Conservation (phyloP, 2,113 vertebrate species). For the Brachyhypopomus gauderio region DNA sequence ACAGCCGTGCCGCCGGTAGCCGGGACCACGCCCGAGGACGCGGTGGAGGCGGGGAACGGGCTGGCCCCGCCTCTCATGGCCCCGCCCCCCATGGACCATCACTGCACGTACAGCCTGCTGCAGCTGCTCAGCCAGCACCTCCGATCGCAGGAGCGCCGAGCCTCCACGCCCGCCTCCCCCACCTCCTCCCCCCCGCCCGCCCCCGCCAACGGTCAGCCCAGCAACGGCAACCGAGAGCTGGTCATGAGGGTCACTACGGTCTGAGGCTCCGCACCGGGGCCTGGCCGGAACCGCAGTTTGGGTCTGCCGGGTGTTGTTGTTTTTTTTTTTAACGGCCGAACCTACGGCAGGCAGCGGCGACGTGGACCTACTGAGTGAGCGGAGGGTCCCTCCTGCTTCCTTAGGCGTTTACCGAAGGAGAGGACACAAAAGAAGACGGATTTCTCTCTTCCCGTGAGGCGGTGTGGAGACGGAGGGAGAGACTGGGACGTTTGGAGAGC, state of each 20-base stretch:
- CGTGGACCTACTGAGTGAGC: not conserved
- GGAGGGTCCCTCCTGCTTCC: not conserved
- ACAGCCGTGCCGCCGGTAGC: constrained; percentile 1
- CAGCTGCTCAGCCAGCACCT: constrained; percentile 84
- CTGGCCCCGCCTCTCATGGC: constrained; percentile 47
- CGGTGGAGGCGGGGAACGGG: constrained; percentile 46
- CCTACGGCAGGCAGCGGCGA: too few species aligned
- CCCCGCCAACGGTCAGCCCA: constrained; percentile 62
- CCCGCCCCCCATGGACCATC: constrained; percentile 77
- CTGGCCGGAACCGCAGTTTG: not conserved
- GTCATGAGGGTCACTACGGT: constrained; percentile 92
- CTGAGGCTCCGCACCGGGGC: constrained; percentile 66
- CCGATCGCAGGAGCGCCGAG: constrained; percentile 36
- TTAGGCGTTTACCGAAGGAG: not conserved
- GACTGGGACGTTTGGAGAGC: not conserved
- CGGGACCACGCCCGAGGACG: constrained; percentile 18
- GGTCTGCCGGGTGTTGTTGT: too few species aligned
- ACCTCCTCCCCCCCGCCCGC: too few species aligned
- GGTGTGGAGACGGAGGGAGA: not conserved
- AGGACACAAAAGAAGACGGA: constrained; percentile 6
- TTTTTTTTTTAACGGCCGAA: not conserved
- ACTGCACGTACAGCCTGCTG: constrained; percentile 89
- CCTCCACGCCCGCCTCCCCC: not conserved
- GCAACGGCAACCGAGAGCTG: constrained; percentile 82
- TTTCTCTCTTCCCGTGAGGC: not conserved